Evolutionary conservation across 2,888 invertebrate genomes (phyloP).

Genomic region (Polietes domitor): DNA sequence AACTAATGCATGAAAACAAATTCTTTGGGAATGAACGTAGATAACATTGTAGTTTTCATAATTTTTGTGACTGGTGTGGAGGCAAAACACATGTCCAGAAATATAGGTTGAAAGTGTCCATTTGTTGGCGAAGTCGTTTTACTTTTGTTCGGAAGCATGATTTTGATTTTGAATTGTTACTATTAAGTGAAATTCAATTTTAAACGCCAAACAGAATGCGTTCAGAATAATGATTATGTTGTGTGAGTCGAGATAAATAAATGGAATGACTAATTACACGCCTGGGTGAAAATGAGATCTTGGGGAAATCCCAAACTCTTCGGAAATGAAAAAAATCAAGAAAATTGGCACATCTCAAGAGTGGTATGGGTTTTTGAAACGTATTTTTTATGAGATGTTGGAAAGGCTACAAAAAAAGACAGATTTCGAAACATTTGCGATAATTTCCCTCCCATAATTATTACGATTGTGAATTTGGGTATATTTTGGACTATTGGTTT

Average conservation of each 20-base stretch:
- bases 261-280: too few relatives aligned
- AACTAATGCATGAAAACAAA: slow-evolving; percentile 63
- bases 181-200: neutral
- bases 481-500: too few relatives aligned
- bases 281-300: too few relatives aligned
- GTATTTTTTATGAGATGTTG: too few relatives aligned
- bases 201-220: neutral
- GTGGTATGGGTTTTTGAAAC: too few relatives aligned
- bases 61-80: slow-evolving; percentile 79
- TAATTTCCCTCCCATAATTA: too few relatives aligned
- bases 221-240: neutral
- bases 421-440: too few relatives aligned
- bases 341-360: too few relatives aligned
- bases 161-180: slow-evolving; percentile 2
- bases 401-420: too few relatives aligned
- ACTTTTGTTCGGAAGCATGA: slow-evolving; percentile 23
- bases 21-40: slow-evolving; percentile 38
- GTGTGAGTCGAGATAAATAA: neutral
- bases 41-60: slow-evolving; percentile 63
- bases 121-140: slow-evolving; percentile 41
- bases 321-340: too few relatives aligned
- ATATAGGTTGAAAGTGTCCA: slow-evolving; percentile 65
- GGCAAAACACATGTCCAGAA: slow-evolving; percentile 70
- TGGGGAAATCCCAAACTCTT: too few relatives aligned
- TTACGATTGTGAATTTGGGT: too few relatives aligned